These are phyloP conservation scores for Xenopus petersii DNA, from an alignment of 2,797 vertebrate genomes.

Conservation along the genomic window DNA sequence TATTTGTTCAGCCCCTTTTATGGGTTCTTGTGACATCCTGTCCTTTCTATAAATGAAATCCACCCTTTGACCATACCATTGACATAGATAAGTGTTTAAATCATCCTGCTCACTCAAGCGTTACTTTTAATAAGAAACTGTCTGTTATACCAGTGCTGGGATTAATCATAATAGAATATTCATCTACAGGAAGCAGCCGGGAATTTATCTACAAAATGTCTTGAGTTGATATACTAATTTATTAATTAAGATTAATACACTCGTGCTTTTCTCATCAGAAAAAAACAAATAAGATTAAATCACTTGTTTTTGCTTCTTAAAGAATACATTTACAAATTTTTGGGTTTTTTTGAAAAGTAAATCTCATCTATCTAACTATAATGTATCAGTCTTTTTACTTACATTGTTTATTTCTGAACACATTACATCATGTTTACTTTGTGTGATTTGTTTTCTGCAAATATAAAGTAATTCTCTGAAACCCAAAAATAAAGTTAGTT, in stretches of 20 bases:
- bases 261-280: constrained; percentile 3
- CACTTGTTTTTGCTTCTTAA: not conserved
- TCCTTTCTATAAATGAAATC: no score
- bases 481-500: no score
- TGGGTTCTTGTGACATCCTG: no score
- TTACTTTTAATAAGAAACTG: constrained; percentile 1
- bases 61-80: constrained; percentile 1
- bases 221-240: constrained; percentile 7
- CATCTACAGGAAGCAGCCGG: not conserved
- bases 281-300: constrained; percentile 16
- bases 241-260: constrained; percentile 7
- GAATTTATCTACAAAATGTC: constrained; percentile 5
- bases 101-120: not conserved
- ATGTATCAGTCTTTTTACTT: no score
- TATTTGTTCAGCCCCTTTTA: no score
- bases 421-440: no score
- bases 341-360: no score
- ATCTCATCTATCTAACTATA: no score
- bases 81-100: constrained; percentile 14
- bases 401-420: no score
- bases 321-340: not conserved
- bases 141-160: not conserved
- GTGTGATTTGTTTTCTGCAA: no score
- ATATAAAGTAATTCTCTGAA: no score
- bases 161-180: constrained; percentile 19